Evolutionary conservation across 2,888 invertebrate genomes (phyloP), one percentile per base, ranked within the genome.

Genomic region (Tanytarsus gracilentus): DNA sequence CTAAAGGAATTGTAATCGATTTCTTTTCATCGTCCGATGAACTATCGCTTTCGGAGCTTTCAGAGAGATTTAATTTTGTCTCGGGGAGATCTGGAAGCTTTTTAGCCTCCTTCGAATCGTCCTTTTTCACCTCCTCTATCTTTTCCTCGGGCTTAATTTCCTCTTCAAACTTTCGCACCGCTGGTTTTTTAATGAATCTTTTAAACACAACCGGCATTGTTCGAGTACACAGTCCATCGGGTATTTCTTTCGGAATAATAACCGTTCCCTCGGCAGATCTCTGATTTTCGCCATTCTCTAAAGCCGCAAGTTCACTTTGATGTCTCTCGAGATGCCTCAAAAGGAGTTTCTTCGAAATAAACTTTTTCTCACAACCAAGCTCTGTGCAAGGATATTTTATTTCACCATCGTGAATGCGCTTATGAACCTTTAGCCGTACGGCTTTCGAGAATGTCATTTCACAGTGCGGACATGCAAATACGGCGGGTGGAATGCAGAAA

Each of bases 401-500:
- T 63, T 70, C 72, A 65, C 88, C 86, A 33, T 81, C 79, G 69
- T 93, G 92, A 65, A 88, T 74, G 63, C 92, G 78, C 72, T 86
- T 88, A 70, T 92, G 92, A 7, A 92, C 92, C 72, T 87, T 88
- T 53, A 92, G 75, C 44, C 83, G 83, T 40, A 88, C 86, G 6
- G 91, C 88, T 67, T 77, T 82, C 3, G 85, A 79, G 68, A 91
- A 89, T 63, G 79, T 83, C 39, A 83, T 76, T 68, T 79, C 83
- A 69, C 92, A 92, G 68, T 88, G 85, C 65, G 91, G 91, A 74
- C 92, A 92, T 2, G 78, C 75, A 71, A 91, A 91, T 61, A 80
- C 77, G 8, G 79, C 74, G 3, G 91, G 89, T 39, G 91, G 91
- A 64, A 86, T 81, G 70, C 92, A 92, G 68, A 92, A 92, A 70